Base-by-base conservation (phyloP, 2,888 invertebrate species). In the Syritta pipiens region DNA sequence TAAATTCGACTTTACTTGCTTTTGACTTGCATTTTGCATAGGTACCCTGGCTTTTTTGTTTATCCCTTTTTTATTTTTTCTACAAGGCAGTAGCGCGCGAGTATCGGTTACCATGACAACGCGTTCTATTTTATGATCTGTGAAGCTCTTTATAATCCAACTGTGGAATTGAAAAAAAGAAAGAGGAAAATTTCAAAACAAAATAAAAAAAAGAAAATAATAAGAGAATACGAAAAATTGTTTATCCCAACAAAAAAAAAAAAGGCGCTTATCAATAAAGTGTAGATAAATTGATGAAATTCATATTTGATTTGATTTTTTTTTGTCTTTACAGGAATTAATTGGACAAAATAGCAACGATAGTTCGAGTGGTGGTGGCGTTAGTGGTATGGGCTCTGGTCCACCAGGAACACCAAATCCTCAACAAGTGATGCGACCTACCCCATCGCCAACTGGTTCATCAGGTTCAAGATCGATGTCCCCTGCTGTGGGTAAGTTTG, bases 401-500 rank as follows among this genome's bases (percentile, higher is more conserved):
- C 87, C 89, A 35, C 89, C 89, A 24, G 89, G 89, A 60, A 89
- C 93, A 83, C 93, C 93, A 84, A 93, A 93, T 90, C 93, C 93
- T 83, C 93, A 93, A 90, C 93, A 93, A 90, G 93, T 92, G 89
- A 93, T 96, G 94, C 94, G 96, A 90, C 96, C 96, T 84, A 96
- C 96, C 88, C 96, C 96, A 85, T 96, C 96, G 87, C 96, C 96
- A 86, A 96, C 96, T 87, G 96, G 96, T 89, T 96, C 96, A 86
- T 95, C 95, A 87, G 96, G 96, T 89, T 97, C 97, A 86, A 94
- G 97, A 91, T 97, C 97, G 90, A 97, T 97, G 95, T 97, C 98
- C 90, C 97, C 98, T 87, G 97, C 97, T 91, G 96, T 97, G 90
- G 96, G 96, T 96, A 88, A 92, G 95, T 92, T 82, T 49, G 28